A percentile compares a stretch with the other conserved stretches of the same genome.
phyloP scores from a whole-genome alignment of 53 echinoderm and acorn worm genomes.

The Arbacia lixula region DNA sequence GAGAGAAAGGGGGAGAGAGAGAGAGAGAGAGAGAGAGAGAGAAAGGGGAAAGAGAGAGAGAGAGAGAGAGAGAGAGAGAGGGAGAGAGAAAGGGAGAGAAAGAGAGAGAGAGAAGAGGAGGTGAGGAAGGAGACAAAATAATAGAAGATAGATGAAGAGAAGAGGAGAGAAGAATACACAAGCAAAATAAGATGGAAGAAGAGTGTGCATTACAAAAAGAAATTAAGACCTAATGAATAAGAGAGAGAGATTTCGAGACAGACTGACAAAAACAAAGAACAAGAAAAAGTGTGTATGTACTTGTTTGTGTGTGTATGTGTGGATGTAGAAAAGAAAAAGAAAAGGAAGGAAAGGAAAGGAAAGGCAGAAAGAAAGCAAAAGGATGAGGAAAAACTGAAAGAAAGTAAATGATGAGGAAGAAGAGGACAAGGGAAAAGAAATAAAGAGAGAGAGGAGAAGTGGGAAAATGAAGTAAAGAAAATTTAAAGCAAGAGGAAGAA shows the following conservation, averaged over 20 bases:
- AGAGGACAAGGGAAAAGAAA: background rate
- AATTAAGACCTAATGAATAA: too few relatives aligned
- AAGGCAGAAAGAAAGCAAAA: background rate
- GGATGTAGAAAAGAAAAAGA: background rate
- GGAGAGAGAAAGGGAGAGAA: background rate
- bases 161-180: background rate
- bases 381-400: background rate
- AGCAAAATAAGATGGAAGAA: background rate
- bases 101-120: background rate
- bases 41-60: background rate
- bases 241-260: too few relatives aligned
- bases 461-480: background rate
- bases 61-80: background rate
- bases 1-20: background rate
- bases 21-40: background rate
- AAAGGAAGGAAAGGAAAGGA: background rate
- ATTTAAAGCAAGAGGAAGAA: background rate
- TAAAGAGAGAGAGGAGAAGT: background rate
- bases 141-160: background rate
- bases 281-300: too few relatives aligned
- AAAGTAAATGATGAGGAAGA: background rate
- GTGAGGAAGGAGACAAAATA: background rate
- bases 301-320: too few relatives aligned
- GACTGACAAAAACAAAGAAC: too few relatives aligned
- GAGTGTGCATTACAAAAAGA: background rate